Percentiles rank a stretch among this genome's conserved stretches.
phyloP scores from a whole-genome alignment of 2,888 invertebrate species.

The Lepidochrysops patricia region DNA sequence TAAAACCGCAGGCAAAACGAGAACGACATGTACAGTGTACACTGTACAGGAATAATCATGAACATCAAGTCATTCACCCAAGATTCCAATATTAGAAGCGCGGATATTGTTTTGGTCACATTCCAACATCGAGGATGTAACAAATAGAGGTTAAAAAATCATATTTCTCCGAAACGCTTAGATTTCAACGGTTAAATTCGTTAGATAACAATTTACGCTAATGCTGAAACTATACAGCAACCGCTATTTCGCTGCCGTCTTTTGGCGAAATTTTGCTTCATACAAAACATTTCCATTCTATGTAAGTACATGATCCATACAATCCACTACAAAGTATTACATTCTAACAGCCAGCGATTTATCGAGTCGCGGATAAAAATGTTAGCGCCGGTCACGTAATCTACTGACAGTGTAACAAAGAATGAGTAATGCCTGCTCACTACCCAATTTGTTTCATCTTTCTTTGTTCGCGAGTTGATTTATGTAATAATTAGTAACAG shows the following conservation, averaged over 20 bases:
- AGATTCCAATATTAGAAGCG: neutral
- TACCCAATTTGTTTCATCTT: neutral
- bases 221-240: too few species aligned
- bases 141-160: too few species aligned
- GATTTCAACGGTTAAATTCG: too few species aligned
- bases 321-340: neutral
- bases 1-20: too few species aligned
- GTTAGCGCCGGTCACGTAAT: slow-evolving; percentile 9
- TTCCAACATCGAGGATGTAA: too few species aligned
- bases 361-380: neutral
- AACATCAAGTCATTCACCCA: neutral
- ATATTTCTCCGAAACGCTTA: too few species aligned
- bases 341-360: neutral
- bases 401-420: neutral
- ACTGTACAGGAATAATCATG: neutral
- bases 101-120: neutral
- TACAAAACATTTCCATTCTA: too few species aligned
- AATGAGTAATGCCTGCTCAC: neutral
- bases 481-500: neutral
- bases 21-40: too few species aligned
- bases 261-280: too few species aligned
- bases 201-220: too few species aligned
- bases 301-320: too few species aligned
- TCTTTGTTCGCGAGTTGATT: neutral
- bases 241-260: too few species aligned